These are phyloP conservation scores for Corapipo altera DNA, from an alignment of 2,113 vertebrate genomes.

Conservation along the genomic window DNA sequence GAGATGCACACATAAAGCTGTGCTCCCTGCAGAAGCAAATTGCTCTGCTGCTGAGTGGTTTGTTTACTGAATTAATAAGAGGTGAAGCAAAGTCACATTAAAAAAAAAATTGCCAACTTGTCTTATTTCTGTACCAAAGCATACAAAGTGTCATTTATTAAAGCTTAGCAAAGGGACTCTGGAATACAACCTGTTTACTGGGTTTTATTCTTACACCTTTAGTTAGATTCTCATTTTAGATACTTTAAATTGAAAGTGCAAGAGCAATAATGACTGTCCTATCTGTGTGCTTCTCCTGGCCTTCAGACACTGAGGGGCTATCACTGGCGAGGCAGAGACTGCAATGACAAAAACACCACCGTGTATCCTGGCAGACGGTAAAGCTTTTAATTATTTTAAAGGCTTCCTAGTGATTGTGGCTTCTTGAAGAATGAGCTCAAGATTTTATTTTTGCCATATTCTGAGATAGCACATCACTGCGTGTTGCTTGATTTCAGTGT, in stretches of 20 bases:
- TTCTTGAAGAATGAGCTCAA: not conserved
- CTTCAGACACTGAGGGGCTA: conserved; percentile 75
- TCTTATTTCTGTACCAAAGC: conserved; percentile 12
- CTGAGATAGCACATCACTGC: not conserved
- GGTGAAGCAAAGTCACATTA: not conserved
- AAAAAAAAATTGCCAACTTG: conserved; percentile 1
- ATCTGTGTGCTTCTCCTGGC: not conserved
- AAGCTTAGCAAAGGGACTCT: not conserved
- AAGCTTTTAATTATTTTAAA: not conserved
- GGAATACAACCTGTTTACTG: not conserved
- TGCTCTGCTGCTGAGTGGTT: conserved; percentile 21
- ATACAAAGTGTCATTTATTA: not conserved
- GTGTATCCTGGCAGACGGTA: conserved; percentile 78
- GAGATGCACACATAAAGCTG: not conserved
- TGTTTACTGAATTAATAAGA: conserved; percentile 49
- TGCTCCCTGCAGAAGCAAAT: conserved; percentile 25
- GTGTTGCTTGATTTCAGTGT: not conserved
- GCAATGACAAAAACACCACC: conserved; percentile 54
- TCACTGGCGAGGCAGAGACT: conserved; percentile 80
- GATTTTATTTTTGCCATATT: not conserved
- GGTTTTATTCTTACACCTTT: not conserved
- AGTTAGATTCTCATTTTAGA: conserved; percentile 54
- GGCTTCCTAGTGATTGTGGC: not conserved
- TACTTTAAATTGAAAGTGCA: conserved; percentile 20
- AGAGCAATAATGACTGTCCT: not conserved